Conservation (phyloP, 2,888 invertebrate species). For the Ichneumon xanthorius region DNA sequence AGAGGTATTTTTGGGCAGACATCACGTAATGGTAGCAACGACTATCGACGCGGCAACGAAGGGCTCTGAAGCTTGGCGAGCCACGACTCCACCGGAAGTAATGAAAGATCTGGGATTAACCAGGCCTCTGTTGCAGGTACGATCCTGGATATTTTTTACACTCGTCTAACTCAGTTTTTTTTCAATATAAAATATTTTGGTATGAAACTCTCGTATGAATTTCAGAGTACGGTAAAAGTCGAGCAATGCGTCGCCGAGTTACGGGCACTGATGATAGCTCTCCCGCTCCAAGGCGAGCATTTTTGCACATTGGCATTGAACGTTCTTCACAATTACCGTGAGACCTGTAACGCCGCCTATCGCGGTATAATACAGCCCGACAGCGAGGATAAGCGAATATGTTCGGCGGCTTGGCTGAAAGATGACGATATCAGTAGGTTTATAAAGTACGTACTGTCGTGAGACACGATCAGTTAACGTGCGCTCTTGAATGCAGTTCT, state of each 20-base stretch:
- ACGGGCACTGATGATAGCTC: constrained; percentile 88
- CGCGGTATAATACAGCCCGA: constrained; percentile 92
- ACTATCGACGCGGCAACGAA: constrained; percentile 91
- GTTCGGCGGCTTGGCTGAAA: constrained; percentile 95
- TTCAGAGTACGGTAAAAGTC: constrained; percentile 90
- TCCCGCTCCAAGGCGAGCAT: constrained; percentile 91
- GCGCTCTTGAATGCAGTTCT: no score
- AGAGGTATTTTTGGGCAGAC: constrained; percentile 93
- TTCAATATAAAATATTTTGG: constrained; percentile 15
- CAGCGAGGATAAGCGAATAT: constrained; percentile 91
- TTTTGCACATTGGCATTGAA: constrained; percentile 91
- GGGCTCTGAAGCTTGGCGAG: constrained; percentile 92
- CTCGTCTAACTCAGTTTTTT: background rate
- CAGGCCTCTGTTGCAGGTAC: constrained; percentile 89
- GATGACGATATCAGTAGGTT: constrained; percentile 98
- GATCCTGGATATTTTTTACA: background rate
- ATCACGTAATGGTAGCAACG: constrained; percentile 88
- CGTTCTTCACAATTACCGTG: constrained; percentile 90
- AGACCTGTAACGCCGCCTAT: constrained; percentile 91
- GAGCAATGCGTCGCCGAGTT: constrained; percentile 89
- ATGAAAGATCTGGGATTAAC: constrained; percentile 88
- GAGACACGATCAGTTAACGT: background rate
- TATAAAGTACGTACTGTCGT: constrained; percentile 89
- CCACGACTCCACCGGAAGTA: constrained; percentile 89
- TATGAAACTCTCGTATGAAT: background rate